Percentiles rank a stretch among this genome's conserved stretches.
These are phyloP conservation scores for Aphodius granarius DNA, from an alignment of 2,888 invertebrate species.

Conservation along the genomic window DNA sequence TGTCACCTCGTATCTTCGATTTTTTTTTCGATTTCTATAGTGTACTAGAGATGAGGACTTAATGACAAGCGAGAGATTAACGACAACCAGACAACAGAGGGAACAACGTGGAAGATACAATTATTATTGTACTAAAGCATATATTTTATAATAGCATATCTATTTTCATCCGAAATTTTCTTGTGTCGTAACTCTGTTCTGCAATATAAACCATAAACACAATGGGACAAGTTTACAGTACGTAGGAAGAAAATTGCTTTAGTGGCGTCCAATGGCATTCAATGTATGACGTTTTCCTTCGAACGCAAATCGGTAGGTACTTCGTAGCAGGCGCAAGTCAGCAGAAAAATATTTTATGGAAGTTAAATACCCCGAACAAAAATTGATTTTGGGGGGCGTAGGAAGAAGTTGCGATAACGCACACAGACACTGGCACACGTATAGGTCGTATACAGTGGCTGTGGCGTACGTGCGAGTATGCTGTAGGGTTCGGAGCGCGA, in stretches of 20 bases:
- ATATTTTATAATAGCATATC: too few relatives aligned
- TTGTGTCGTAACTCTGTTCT: too few relatives aligned
- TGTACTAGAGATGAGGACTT: too few relatives aligned
- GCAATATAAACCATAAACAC: too few relatives aligned
- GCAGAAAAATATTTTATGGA: constrained; percentile 10
- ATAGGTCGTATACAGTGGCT: constrained; percentile 6
- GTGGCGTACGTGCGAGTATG: constrained; percentile 12
- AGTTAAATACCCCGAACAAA: constrained; percentile 13
- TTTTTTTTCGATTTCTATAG: too few relatives aligned
- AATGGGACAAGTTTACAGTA: too few relatives aligned
- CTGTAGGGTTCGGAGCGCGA: constrained; percentile 2
- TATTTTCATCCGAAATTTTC: too few relatives aligned
- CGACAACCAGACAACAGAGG: too few relatives aligned
- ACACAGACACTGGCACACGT: background rate
- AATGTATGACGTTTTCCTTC: background rate
- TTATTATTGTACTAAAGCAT: too few relatives aligned
- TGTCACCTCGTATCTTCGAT: too few relatives aligned
- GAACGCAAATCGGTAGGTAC: background rate
- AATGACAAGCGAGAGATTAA: too few relatives aligned
- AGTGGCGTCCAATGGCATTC: background rate
- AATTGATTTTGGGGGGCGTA: constrained; percentile 5
- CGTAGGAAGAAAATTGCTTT: background rate
- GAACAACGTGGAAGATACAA: too few relatives aligned
- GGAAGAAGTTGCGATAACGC: background rate
- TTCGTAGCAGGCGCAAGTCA: background rate